These are phyloP conservation scores for Embidobia sp. DNA, from an alignment of 2,888 invertebrate species.

Conservation along the genomic window DNA sequence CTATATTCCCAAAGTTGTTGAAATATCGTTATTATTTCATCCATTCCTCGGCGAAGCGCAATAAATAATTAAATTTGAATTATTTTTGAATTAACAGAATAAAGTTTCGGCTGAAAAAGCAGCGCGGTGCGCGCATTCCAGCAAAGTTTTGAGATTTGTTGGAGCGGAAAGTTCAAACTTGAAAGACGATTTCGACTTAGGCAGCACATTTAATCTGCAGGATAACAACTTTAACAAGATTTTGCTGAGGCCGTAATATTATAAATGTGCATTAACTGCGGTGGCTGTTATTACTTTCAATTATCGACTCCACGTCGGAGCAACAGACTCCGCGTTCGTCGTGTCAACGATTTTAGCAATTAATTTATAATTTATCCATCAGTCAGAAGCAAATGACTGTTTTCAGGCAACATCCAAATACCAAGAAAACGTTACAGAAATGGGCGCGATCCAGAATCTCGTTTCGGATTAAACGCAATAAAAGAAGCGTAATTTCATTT, in stretches of 20 bases:
- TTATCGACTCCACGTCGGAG: slow-evolving; percentile 24
- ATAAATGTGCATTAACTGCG: slow-evolving; percentile 42
- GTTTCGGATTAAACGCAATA: slow-evolving; percentile 16
- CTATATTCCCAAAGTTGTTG: background rate
- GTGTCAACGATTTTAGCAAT: background rate
- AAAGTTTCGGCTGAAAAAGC: slow-evolving; percentile 32
- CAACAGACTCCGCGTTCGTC: slow-evolving; percentile 14
- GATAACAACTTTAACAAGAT: slow-evolving; percentile 53
- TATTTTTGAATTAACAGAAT: slow-evolving; percentile 33
- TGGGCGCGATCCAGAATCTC: too few species aligned
- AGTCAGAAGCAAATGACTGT: background rate
- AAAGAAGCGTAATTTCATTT: slow-evolving; percentile 24
- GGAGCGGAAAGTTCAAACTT: slow-evolving; percentile 54
- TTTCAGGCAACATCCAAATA: background rate
- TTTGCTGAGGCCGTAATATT: slow-evolving; percentile 48
- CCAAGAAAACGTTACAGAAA: too few species aligned
- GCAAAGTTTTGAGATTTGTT: slow-evolving; percentile 54
- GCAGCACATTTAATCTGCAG: slow-evolving; percentile 48
- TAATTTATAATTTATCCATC: slow-evolving; percentile 3
- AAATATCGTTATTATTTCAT: background rate
- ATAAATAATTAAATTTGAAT: slow-evolving; percentile 29
- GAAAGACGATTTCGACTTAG: slow-evolving; percentile 55
- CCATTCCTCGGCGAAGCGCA: background rate
- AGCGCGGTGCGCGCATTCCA: slow-evolving; percentile 23
- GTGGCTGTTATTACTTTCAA: slow-evolving; percentile 43